Conservation (phyloP, 2,888 invertebrate species). For the Aphidoletes aphidimyza region DNA sequence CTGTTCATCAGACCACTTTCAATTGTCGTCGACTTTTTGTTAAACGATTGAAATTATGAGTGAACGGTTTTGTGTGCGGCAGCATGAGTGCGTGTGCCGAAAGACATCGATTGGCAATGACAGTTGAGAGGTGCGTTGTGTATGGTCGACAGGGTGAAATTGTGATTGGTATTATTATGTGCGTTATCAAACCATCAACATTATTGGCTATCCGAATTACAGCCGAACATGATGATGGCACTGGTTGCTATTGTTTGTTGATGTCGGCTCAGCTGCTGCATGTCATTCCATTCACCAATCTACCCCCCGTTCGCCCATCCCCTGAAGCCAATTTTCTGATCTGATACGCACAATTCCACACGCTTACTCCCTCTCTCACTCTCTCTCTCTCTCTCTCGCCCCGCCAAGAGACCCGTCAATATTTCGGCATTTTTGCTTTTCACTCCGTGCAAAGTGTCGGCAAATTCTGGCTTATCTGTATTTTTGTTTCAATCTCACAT, state of each 20-base stretch:
- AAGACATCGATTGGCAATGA: neutral
- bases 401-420: neutral
- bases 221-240: conserved; percentile 26
- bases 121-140: no score
- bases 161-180: conserved; percentile 32
- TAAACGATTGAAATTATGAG: neutral
- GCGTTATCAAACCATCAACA: conserved; percentile 41
- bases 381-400: no score
- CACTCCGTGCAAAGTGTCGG: no score
- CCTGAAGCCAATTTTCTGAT: conserved; percentile 9
- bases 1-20: no score
- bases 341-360: conserved; percentile 4
- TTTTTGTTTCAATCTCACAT: conserved; percentile 46
- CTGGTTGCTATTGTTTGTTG: conserved; percentile 40
- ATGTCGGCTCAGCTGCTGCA: neutral
- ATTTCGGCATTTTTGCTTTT: neutral
- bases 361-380: no score
- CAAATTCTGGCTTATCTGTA: neutral
- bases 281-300: neutral
- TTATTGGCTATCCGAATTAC: conserved; percentile 32
- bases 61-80: neutral
- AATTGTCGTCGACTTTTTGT: conserved; percentile 22
- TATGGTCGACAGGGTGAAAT: neutral
- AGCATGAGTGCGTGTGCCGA: neutral
- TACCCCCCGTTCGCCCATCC: neutral